A percentile compares a stretch with the other conserved stretches of the same genome.
Conservation (phyloP, 2,797 vertebrate genomes). For the Meriones psammophilus region DNA sequence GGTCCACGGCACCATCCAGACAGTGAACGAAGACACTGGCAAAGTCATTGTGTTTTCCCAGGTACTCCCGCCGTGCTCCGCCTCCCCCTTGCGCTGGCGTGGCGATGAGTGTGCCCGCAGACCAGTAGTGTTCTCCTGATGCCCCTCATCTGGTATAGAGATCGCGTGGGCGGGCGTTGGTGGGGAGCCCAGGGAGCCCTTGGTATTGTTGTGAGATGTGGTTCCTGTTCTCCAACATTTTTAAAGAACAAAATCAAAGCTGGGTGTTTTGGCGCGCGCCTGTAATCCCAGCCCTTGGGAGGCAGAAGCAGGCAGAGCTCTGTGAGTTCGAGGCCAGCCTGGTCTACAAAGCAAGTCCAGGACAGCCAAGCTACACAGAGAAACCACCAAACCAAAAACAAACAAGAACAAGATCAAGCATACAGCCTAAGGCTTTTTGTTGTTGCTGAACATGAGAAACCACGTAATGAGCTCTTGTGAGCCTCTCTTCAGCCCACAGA, state of each 20-base stretch:
- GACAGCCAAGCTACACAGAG: no score
- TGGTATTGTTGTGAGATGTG: conserved; percentile 4
- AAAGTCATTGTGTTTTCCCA: conserved; percentile 86
- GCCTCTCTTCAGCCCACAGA: neutral
- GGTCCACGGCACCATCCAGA: conserved; percentile 84
- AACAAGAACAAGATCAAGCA: neutral
- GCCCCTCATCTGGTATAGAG: neutral
- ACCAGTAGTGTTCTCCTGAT: neutral
- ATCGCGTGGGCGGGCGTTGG: neutral
- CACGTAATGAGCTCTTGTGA: neutral
- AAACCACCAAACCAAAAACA: no score
- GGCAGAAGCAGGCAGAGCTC: no score
- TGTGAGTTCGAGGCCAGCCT: no score
- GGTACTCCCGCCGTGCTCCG: conserved; percentile 69
- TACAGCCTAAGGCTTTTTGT: neutral
- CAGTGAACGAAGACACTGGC: conserved; percentile 86
- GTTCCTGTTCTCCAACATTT: conserved; percentile 8
- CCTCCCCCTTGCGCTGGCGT: neutral
- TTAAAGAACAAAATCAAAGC: neutral
- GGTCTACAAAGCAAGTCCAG: no score
- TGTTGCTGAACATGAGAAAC: neutral
- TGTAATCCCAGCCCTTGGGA: no score
- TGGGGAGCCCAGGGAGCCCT: neutral
- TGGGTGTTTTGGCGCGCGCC: no score
- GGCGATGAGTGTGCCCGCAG: neutral